A percentile compares a stretch with the other conserved stretches of the same genome.
phyloP scores from a whole-genome alignment of 2,113 vertebrate species.

The Engystomops pustulosus region DNA sequence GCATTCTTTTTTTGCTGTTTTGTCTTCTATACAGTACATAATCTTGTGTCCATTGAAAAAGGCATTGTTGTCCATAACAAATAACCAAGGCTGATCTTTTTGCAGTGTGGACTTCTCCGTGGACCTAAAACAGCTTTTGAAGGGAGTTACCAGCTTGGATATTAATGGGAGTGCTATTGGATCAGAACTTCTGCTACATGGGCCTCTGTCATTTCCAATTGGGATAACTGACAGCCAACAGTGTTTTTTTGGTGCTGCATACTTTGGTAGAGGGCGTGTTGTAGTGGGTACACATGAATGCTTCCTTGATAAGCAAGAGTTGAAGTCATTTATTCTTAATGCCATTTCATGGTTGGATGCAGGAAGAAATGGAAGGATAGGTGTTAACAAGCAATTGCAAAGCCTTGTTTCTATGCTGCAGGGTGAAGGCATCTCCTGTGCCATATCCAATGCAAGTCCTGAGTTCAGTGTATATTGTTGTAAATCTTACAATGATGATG shows the following conservation, averaged over 20 bases:
- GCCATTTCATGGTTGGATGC: constrained; percentile 73
- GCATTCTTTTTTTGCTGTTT: too few species aligned
- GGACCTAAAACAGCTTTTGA: constrained; percentile 2
- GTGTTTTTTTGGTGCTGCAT: constrained; percentile 71
- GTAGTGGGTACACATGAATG: constrained; percentile 71
- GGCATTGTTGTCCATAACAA: not conserved
- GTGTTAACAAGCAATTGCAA: constrained; percentile 66
- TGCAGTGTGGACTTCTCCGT: constrained; percentile 23
- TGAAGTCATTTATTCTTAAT: constrained; percentile 71
- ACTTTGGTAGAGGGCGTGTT: constrained; percentile 70
- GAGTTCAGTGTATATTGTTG: constrained; percentile 74
- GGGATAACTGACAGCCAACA: constrained; percentile 67
- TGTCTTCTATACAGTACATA: too few species aligned
- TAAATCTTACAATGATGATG: constrained; percentile 60
- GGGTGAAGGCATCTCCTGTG: constrained; percentile 53
- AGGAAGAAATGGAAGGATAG: constrained; percentile 68
- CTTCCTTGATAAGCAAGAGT: constrained; percentile 64
- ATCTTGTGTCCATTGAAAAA: not conserved
- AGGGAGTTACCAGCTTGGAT: not conserved
- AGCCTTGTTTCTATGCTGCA: constrained; percentile 63
- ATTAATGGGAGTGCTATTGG: constrained; percentile 56
- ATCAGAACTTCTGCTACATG: constrained; percentile 72
- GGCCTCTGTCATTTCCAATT: constrained; percentile 68
- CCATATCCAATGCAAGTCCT: constrained; percentile 61
- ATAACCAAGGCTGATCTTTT: not conserved